Evolutionary conservation across 2,888 invertebrate genomes (phyloP), one percentile per base, ranked within the genome.

Genomic region (Agrilus cyanescens): DNA sequence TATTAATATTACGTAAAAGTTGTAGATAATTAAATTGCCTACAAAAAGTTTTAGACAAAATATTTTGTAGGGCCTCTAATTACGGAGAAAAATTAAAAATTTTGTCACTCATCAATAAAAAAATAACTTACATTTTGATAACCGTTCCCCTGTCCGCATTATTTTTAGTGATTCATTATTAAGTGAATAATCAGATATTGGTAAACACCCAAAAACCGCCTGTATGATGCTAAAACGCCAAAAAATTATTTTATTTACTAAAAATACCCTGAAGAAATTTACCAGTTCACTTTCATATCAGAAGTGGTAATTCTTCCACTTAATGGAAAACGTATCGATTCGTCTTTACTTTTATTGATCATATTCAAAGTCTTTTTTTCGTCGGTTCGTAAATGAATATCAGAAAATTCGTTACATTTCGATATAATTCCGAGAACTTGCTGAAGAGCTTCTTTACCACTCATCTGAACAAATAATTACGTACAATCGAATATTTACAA

Each of bases 271-370:
- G 12, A 29, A 29, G 30, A 34, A 32, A 52, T 61, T 69, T 70
- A 81, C 82, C 81, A 81, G 57, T 78, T 82, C n/a, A 84, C 71
- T 66, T 87, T 87, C 79, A 83, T 81, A 53, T 80, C 76, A 40
- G 73, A 66, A 1, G 76, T 79, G 57, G 71, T 79, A 35, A 87
- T 80, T 62, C 75, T 80, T 35, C 84, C 85, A 48, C 72, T 72
- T 61, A 85, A 70, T 1, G 82, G 80, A 63, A 75, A 85, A 7
- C 85, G 69, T 45, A 84, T 78, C 1, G 76, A 74, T 43, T 67
- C 57, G 37, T 63, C 61, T 52, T 74, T 75, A 56, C 75, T 76
- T 54, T 76, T 76, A 59, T 85, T 85, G 4, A 87, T 65, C 1
- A 72, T 60, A 59, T 87, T 87, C 32, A 87, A 67, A 18, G 69